Base-by-base conservation (phyloP, 2,888 invertebrate species). In the Eupsilia transversa region DNA sequence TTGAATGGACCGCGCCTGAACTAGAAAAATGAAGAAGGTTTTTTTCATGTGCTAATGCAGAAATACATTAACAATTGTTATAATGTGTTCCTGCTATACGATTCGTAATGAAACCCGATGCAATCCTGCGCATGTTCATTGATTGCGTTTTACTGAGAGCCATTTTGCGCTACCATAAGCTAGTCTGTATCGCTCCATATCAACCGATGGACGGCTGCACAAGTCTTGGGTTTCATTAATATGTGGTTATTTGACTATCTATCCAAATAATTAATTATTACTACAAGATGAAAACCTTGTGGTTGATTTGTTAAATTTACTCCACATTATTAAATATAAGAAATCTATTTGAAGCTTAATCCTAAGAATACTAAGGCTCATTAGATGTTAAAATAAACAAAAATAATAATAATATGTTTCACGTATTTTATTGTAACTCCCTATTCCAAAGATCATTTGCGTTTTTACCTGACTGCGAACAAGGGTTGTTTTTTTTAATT, bases 21-120 rank as follows among this genome's bases (percentile, higher is more conserved):
- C 81, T 80, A 76, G 49, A 79, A 38, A 43, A 30, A n/a, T 6
- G 12, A 12, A 17, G 14, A 2, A 7, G 1, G 12, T 56, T 73
- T 61, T 56, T 14, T 23, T 59, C 12, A 27, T 65, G 79, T 64
- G 68, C 59, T 65, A n/a, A 54, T 17, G 54, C 41, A 35, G 80
- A 54, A 75, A 75, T 59, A 64, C 70, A 80, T 80, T 74, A 69
- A 56, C 64, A 4, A 64, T 54, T 41, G 68, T 59, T 33, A 41
- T 75, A 71, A 80, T 80, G 80, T 54, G 57, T 80, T 70, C n/a
- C 70, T 67, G 59, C 38, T 6, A 27, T 54, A 14, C 14, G 23
- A 43, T 43, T 10, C 6, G 2, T 35, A 59, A 68, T 76, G 71
- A 17, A 41, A 56, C 14, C 33, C 41, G 23, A 57, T 6, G 73